Base-by-base conservation (phyloP, 1,140 invertebrate species). In the Trichomalopsis sarcophagae region DNA sequence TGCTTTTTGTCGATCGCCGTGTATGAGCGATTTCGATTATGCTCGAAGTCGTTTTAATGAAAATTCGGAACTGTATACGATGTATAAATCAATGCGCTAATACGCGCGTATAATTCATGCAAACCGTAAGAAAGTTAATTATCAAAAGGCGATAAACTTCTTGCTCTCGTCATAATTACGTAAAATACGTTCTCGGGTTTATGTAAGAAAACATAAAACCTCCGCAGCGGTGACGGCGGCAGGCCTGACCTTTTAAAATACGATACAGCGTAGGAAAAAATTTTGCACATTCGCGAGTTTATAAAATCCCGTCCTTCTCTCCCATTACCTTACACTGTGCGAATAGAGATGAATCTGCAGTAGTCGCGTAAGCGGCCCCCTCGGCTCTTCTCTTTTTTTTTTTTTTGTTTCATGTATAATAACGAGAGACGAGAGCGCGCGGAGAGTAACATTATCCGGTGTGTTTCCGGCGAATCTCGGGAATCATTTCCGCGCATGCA, bases 401-500 rank as follows among this genome's bases (percentile, higher is more conserved):
- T 76, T 80, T 44, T 69, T 69, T 21, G 23, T 50, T 77, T 36
- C n/a, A 13, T 66, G 1, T 44, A 10, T 30, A 10, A 77, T 55
- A 85, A 81, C 76, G 78, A 76, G 40, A 44, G 40, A 44, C 79
- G 44, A 27, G 74, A 21, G 21, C 7, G 47, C 47, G 47, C 55
- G 14, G 1, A 62, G 55, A 85, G 85, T 81, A 86, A 86, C 44
- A 89, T 90, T 90, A 91, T 90, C 87, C 87, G 84, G 87, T 87
- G 86, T 83, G 85, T 90, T 91, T 92, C 90, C 90, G 90, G 89
- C 88, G 89, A 91, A 92, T 92, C 90, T 91, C 91, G 88, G 87
- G 90, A 92, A 92, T 92, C 91, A 91, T 92, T 92, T 91, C 90
- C 90, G 89, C 69, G 89, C 91, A 92, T 92, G 90, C 90, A 92